Evolutionary conservation across 2,888 invertebrate species (phyloP).

Genomic region (Geophilus truncorum): DNA sequence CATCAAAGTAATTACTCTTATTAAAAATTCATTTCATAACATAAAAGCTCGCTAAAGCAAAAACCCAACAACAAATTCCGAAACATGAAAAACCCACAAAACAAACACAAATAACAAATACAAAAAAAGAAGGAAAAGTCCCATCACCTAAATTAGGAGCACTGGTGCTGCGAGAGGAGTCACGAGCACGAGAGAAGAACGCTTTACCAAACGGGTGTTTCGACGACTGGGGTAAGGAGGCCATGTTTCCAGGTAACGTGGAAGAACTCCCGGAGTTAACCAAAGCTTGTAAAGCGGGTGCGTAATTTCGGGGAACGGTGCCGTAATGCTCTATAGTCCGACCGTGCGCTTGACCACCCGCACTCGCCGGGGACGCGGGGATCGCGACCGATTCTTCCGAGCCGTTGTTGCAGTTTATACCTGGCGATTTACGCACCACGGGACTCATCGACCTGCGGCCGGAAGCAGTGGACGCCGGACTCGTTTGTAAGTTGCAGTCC

Average conservation of each 20-base stretch:
- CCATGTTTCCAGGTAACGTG: constrained; percentile 5
- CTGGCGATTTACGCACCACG: neutral
- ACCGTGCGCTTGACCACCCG: neutral
- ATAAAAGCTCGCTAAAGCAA: neutral
- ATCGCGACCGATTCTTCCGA: neutral
- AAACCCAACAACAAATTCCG: neutral
- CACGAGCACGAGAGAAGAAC: constrained; percentile 47
- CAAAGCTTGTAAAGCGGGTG: constrained; percentile 4
- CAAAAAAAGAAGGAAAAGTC: constrained; percentile 32
- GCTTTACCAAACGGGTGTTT: constrained; percentile 61
- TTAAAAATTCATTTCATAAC: no score
- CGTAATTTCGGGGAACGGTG: constrained; percentile 38
- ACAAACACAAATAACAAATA: neutral
- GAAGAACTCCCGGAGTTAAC: neutral
- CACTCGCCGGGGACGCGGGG: neutral
- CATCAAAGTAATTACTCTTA: no score
- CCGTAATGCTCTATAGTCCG: constrained; percentile 37
- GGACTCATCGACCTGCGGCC: neutral
- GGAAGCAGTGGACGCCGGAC: neutral
- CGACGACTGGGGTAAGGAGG: constrained; percentile 35
- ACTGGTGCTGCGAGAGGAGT: constrained; percentile 69
- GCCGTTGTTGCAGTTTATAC: neutral
- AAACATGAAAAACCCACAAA: neutral
- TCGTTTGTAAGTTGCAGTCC: neutral
- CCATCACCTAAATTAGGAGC: constrained; percentile 83